Evolutionary conservation across 2,888 invertebrate genomes (phyloP).

Genomic region (Epiblema foenella): DNA sequence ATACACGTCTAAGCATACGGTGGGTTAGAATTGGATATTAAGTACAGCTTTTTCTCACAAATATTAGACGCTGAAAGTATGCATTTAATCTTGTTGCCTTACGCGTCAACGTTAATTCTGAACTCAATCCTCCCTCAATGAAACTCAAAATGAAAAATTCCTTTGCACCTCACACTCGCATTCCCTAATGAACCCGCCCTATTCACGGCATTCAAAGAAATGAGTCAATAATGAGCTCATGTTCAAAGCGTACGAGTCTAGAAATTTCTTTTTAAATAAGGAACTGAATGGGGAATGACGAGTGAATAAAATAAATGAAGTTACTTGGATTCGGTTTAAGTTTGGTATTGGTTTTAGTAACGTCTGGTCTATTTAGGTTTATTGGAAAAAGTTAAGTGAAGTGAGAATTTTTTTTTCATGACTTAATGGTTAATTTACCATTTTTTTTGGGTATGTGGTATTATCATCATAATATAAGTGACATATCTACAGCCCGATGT

Average conservation of each 20-base stretch:
- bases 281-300: slow-evolving; percentile 43
- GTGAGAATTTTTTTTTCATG: neutral
- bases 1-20: too few relatives aligned
- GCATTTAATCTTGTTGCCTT: slow-evolving; percentile 27
- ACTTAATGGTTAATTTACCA: too few relatives aligned
- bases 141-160: slow-evolving; percentile 79
- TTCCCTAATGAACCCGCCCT: slow-evolving; percentile 67
- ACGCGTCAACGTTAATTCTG: slow-evolving; percentile 53
- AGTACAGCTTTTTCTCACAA: neutral
- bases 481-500: too few relatives aligned
- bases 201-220: slow-evolving; percentile 59
- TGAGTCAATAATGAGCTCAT: slow-evolving; percentile 70
- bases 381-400: neutral
- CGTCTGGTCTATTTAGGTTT: slow-evolving; percentile 1
- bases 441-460: too few relatives aligned
- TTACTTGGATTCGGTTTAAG: slow-evolving; percentile 24
- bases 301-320: slow-evolving; percentile 39
- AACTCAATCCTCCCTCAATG: slow-evolving; percentile 59
- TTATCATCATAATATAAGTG: too few relatives aligned
- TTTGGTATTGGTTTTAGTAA: slow-evolving; percentile 11
- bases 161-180: slow-evolving; percentile 58
- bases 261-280: slow-evolving; percentile 66
- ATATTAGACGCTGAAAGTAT: neutral
- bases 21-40: neutral
- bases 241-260: slow-evolving; percentile 69